A percentile compares a stretch with the other conserved stretches of the same genome.
Evolutionary conservation across 92 coral and sea anemone genomes (phyloP).

Genomic region (Isaurus tuberculatus): DNA sequence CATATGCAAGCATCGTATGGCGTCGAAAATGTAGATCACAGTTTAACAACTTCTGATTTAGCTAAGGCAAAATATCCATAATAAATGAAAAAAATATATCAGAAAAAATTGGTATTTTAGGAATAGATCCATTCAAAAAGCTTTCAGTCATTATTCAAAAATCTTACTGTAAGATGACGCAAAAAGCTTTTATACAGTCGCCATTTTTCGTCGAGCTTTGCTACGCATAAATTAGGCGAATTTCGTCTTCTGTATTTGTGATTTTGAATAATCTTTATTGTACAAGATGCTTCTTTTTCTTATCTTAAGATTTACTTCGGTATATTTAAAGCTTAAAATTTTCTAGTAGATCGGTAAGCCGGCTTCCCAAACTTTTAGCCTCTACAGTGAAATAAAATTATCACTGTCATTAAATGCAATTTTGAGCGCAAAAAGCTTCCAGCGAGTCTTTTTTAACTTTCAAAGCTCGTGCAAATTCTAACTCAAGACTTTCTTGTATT

Average conservation of each 20-base stretch:
- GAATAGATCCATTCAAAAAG: neutral
- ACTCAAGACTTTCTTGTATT: neutral
- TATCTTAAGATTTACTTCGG: neutral
- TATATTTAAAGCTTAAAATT: neutral
- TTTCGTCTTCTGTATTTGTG: slow-evolving; percentile 13
- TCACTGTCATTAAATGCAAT: slow-evolving; percentile 38
- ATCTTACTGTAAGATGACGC: neutral
- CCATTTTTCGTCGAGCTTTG: slow-evolving; percentile 34
- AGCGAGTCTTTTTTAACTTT: slow-evolving; percentile 27
- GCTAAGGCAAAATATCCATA: neutral
- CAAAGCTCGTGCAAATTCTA: neutral
- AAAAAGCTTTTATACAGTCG: neutral
- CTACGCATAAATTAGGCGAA: slow-evolving; percentile 18
- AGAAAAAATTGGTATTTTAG: neutral
- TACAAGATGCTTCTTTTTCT: neutral
- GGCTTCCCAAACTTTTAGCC: neutral
- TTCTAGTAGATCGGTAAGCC: neutral
- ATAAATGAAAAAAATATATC: neutral
- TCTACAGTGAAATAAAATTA: slow-evolving; percentile 28
- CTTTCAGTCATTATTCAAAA: neutral
- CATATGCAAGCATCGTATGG: neutral
- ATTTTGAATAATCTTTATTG: neutral
- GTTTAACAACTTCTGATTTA: neutral
- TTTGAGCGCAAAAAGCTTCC: slow-evolving; percentile 33
- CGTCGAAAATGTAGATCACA: neutral